Evolutionary conservation across 2,113 vertebrate genomes (phyloP), one percentile per base, ranked within the genome.

Genomic region (Pteruthius melanotis): DNA sequence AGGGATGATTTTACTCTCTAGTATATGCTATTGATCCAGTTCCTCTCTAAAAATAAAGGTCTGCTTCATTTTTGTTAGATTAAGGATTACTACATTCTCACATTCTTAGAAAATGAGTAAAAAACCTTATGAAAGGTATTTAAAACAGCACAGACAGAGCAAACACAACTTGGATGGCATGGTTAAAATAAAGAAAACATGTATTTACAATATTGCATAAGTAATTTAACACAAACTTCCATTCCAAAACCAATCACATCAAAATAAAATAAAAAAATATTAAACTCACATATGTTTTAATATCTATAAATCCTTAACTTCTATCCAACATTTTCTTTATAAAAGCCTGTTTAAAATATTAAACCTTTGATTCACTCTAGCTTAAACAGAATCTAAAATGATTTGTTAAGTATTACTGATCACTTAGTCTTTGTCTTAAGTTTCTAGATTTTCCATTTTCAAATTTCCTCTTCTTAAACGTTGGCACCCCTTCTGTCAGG

Each of bases 401-500:
- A 45, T 94, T 76, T 91, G 20, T 54, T 49, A 86, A 63, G 15
- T 84, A 78, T 98, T 97, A 99, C 40, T 99, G 98, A 60, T 99
- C 98, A 15, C 96, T 95, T 53, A 97, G 98, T 97, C 99, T 98
- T 95, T 99, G 98, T 53, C 99, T 98, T 85, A 99, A 97, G 91
- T 98, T 99, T 97, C 99, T 98, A 87, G 98, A 98, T 97, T 98
- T 99, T 79, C 99, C 98, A 92, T 99, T 99, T 96, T 99, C 99
- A 37, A 98, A 91, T 96, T 98, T 99, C 96, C 98, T 99, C 96
- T 98, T 99, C 96, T 98, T 99, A 96, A 99, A 99, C 0, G 98
- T 98, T 7, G 98, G 95, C 3, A 98, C 81, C 72, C 97, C 97
- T 59, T 98, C 98, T 20, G 98, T 95, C 56, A 98, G 91, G 10